These are phyloP conservation scores for Clinocottus analis DNA, from an alignment of 2,113 vertebrate genomes.

Conservation along the genomic window DNA sequence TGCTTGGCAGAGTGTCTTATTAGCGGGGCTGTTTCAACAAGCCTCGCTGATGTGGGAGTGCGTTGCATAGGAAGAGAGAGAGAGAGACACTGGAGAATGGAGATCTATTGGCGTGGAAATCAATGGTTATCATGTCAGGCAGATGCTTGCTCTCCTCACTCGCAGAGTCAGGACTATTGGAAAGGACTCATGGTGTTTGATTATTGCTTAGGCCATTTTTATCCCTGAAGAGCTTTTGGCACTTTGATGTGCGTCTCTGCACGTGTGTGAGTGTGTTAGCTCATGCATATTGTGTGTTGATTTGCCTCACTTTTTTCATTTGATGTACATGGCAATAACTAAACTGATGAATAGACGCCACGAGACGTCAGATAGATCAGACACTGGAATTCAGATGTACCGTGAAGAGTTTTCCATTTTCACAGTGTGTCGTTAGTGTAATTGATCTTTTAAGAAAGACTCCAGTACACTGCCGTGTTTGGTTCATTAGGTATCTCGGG, in stretches of 20 bases:
- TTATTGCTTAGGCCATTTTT: conserved; percentile 53
- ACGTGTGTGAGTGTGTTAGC: neutral
- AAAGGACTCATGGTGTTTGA: conserved; percentile 55
- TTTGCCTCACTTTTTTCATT: neutral
- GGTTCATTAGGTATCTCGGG: conserved; percentile 46
- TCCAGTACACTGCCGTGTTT: conserved; percentile 5
- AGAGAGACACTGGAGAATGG: conserved; percentile 55
- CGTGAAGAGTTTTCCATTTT: conserved; percentile 2
- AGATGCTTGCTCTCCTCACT: conserved; percentile 54
- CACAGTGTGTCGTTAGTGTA: conserved; percentile 29
- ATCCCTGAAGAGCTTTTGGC: conserved; percentile 25
- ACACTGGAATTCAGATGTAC: conserved; percentile 9
- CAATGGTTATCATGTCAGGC: conserved; percentile 75
- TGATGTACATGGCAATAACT: neutral
- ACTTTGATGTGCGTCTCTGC: conserved; percentile 15
- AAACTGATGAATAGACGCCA: neutral
- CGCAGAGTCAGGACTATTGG: conserved; percentile 39
- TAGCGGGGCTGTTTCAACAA: conserved; percentile 57
- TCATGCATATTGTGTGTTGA: conserved; percentile 2
- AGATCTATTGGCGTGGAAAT: conserved; percentile 71
- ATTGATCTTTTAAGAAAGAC: conserved; percentile 45
- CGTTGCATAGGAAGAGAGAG: conserved; percentile 57
- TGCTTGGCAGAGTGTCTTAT: conserved; percentile 69
- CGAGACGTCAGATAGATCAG: conserved; percentile 17
- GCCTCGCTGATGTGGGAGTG: conserved; percentile 31